These are phyloP conservation scores for Drosophila multiciliata DNA, from an alignment of 2,888 invertebrate species.

Conservation along the genomic window DNA sequence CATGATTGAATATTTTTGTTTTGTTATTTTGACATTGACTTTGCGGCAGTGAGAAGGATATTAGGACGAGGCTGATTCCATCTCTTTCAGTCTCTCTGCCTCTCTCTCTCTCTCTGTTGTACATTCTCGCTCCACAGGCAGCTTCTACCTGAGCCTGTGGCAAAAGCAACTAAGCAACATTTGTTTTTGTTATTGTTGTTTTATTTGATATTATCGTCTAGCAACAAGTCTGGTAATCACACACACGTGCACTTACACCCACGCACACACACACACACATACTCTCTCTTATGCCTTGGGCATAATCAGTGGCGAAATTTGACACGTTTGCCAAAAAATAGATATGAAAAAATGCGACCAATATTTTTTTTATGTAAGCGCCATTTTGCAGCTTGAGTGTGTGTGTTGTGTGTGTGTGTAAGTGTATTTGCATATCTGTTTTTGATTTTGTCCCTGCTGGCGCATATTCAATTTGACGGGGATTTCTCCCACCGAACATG, in stretches of 20 bases:
- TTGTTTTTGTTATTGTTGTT: slow-evolving; percentile 50
- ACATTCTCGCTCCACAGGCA: slow-evolving; percentile 12
- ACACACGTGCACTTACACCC: slow-evolving; percentile 22
- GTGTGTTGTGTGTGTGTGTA: slow-evolving; percentile 27
- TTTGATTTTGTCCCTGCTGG: slow-evolving; percentile 78
- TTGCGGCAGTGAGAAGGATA: slow-evolving; percentile 14
- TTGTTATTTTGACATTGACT: slow-evolving; percentile 25
- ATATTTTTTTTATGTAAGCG: slow-evolving; percentile 17
- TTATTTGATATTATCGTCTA: slow-evolving; percentile 78
- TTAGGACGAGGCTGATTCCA: not conserved
- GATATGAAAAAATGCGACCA: slow-evolving; percentile 31
- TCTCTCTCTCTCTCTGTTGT: not conserved
- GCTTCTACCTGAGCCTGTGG: slow-evolving; percentile 51
- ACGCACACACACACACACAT: slow-evolving; percentile 17
- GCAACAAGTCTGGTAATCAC: slow-evolving; percentile 71
- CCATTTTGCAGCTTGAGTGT: slow-evolving; percentile 33
- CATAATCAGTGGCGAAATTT: slow-evolving; percentile 76
- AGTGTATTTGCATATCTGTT: slow-evolving; percentile 72
- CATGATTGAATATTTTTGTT: slow-evolving; percentile 70
- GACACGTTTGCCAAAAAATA: slow-evolving; percentile 54
- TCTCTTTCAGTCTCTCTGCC: not conserved
- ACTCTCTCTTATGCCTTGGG: slow-evolving; percentile 41
- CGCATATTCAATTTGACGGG: slow-evolving; percentile 74
- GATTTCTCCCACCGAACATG: slow-evolving; percentile 36
- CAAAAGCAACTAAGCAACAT: slow-evolving; percentile 53